Evolutionary conservation across 2,888 invertebrate species (phyloP).

Genomic region (Rhogogaster chlorosoma): DNA sequence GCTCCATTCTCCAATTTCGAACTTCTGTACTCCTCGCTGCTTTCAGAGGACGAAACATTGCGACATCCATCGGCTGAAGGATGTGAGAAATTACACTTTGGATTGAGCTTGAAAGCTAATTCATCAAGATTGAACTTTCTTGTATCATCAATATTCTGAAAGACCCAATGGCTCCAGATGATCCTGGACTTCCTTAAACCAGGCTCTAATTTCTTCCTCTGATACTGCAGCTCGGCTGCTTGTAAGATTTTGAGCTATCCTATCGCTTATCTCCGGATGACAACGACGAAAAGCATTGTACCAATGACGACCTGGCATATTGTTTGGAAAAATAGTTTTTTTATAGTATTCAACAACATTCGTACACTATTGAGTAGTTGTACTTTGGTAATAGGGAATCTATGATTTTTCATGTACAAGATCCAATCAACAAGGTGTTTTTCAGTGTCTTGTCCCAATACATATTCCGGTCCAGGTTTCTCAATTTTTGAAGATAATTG

Average conservation of each 20-base stretch:
- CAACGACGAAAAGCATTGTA: constrained; percentile 53
- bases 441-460: constrained; percentile 20
- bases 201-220: constrained; percentile 56
- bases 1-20: constrained; percentile 63
- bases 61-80: constrained; percentile 73
- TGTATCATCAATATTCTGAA: constrained; percentile 57
- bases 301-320: constrained; percentile 55
- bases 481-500: not conserved
- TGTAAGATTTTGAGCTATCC: constrained; percentile 59
- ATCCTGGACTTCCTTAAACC: constrained; percentile 59
- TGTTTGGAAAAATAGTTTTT: constrained; percentile 45
- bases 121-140: constrained; percentile 67
- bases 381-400: constrained; percentile 40
- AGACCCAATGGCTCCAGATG: constrained; percentile 57
- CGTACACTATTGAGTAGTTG: constrained; percentile 43
- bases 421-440: constrained; percentile 37
- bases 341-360: not conserved
- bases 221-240: constrained; percentile 59
- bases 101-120: constrained; percentile 64
- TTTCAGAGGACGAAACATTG: constrained; percentile 71
- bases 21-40: constrained; percentile 66
- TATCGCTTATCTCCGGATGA: constrained; percentile 56
- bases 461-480: not conserved
- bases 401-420: not conserved
- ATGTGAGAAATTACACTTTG: constrained; percentile 66